Evolutionary conservation across 2,888 invertebrate genomes (phyloP).

Genomic region (Chalcosyrphus nemorum): DNA sequence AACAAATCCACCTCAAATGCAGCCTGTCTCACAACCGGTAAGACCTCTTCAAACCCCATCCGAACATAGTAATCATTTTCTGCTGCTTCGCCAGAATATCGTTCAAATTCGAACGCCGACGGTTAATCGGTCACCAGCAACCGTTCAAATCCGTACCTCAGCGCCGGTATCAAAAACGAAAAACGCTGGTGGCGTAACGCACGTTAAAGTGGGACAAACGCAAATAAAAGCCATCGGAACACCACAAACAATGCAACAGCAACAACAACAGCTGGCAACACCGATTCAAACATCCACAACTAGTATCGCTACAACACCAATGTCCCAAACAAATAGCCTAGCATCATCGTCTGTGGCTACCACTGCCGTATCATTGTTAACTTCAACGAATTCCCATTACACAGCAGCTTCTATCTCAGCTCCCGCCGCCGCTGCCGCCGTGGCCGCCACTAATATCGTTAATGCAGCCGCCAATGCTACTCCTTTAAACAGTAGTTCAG

Average conservation of each 20-base stretch:
- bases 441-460: constrained; percentile 74
- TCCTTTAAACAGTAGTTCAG: constrained; percentile 35
- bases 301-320: constrained; percentile 74
- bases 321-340: constrained; percentile 64
- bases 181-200: constrained; percentile 76
- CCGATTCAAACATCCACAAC: constrained; percentile 79
- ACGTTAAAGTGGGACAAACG: constrained; percentile 82
- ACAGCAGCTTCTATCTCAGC: constrained; percentile 66
- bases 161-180: constrained; percentile 77
- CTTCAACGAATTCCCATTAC: constrained; percentile 69
- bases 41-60: constrained; percentile 38
- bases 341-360: constrained; percentile 47
- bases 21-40: constrained; percentile 81
- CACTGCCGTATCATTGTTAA: constrained; percentile 68
- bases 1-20: constrained; percentile 78
- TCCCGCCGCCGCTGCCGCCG: constrained; percentile 79
- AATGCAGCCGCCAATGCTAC: constrained; percentile 53
- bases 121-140: constrained; percentile 77
- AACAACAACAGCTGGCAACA: constrained; percentile 78
- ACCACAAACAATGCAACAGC: constrained; percentile 62
- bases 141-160: constrained; percentile 80
- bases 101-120: constrained; percentile 81
- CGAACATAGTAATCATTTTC: constrained; percentile 17
- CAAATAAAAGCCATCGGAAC: constrained; percentile 80
- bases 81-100: constrained; percentile 78